Evolutionary conservation across 2,888 invertebrate species (phyloP), one percentile per base, ranked within the genome.

Genomic region (Macrophya annulata): DNA sequence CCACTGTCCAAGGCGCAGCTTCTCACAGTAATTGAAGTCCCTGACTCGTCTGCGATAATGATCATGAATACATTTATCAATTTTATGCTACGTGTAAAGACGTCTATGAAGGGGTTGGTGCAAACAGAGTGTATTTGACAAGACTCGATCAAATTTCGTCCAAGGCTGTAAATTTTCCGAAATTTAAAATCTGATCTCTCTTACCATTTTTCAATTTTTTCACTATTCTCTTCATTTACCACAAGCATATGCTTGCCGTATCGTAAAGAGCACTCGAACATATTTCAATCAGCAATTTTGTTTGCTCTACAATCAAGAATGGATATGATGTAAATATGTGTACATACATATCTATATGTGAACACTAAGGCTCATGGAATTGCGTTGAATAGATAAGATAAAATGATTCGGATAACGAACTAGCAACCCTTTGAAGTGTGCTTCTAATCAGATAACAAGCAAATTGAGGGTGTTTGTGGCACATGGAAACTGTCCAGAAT

Each of bases 1-100:
- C 99, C 99, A 88, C 98, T 98, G 94, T 99, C 99, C 89, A 99
- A 94, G 0, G 99, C 99, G 94, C 99, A 99, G 85, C 97, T 97
- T 31, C 99, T 95, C n/a, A 99, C 97, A 4, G 97, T 97, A 90
- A 99, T 96, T 0, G 96, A 95, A 91, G 97, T 96, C 4, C 97
- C 97, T 12, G 96, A 96, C 91, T 97, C 97, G 91, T 96, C 98
- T 98, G 94, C 8, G 85, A 79, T 25, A 21, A 37, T 25, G 68
- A 37, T 37, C 68, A 68, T 17, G 25, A 17, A 37, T 15, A 25
- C 62, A 31, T 12, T 62, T 25, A 25, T 37, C 10, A 17, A 68
- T 37, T 15, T 17, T 31, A 17, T 62, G 12, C 8, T 15, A 71
- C 10, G n/a, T n/a, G 1, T 55, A n/a, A 1, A 31, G 31, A 31